A percentile compares a stretch with the other conserved stretches of the same genome.
Conservation (phyloP, 1,140 invertebrate genomes). For the Babylonia areolata region DNA sequence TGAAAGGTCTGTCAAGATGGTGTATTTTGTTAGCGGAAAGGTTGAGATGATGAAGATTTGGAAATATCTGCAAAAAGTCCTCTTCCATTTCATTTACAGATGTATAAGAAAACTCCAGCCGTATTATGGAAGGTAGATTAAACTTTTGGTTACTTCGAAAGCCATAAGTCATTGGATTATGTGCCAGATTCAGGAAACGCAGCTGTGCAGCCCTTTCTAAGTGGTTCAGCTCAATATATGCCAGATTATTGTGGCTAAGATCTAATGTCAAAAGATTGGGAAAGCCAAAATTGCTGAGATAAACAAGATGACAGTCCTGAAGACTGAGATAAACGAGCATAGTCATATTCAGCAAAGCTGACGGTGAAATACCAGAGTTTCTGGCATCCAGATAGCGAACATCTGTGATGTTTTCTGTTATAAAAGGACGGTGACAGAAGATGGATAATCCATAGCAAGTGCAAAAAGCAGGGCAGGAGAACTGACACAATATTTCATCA, state of each 20-base stretch:
- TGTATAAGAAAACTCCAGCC: not conserved
- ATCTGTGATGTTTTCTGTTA: too few species aligned
- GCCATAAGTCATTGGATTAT: conserved; percentile 1
- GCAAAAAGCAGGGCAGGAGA: too few species aligned
- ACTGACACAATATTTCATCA: too few species aligned
- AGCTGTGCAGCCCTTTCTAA: not conserved
- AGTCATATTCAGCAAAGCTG: not conserved
- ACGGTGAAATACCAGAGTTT: not conserved
- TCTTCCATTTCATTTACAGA: not conserved
- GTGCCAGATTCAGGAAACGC: not conserved
- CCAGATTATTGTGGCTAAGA: conserved; percentile 28
- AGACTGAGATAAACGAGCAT: not conserved
- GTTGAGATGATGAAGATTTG: not conserved
- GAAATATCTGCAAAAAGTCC: not conserved
- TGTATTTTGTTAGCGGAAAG: not conserved
- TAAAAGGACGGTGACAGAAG: too few species aligned
- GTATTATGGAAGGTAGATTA: not conserved
- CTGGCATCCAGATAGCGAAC: not conserved
- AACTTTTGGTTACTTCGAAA: not conserved
- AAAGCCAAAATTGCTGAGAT: not conserved
- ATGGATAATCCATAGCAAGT: too few species aligned
- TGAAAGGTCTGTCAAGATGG: not conserved
- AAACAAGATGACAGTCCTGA: not conserved
- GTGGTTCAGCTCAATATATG: not conserved
- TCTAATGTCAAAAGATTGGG: conserved; percentile 9